Evolutionary conservation across 2,888 invertebrate species (phyloP).

Genomic region (Synanthedon formicaeformis): DNA sequence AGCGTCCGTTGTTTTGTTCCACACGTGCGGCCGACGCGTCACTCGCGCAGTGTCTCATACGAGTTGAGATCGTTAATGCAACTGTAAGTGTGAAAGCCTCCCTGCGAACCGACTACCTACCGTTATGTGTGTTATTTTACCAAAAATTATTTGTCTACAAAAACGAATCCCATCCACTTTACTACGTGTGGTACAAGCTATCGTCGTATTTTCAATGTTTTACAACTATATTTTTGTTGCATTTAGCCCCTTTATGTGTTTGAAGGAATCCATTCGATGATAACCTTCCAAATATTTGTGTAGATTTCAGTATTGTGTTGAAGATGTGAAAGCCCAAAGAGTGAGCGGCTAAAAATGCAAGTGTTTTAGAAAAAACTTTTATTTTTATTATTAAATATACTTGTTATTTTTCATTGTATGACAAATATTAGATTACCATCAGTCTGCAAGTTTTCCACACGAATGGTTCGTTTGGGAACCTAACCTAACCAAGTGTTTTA

Average conservation of each 20-base stretch:
- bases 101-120: constrained; percentile 35
- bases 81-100: constrained; percentile 68
- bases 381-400: background rate
- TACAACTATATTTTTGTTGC: too few species aligned
- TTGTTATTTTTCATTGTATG: too few species aligned
- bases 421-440: too few species aligned
- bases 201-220: constrained; percentile 44
- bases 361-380: background rate
- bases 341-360: background rate
- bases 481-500: too few species aligned
- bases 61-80: constrained; percentile 66
- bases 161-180: constrained; percentile 36
- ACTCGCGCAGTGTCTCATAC: constrained; percentile 59
- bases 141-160: constrained; percentile 40
- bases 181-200: constrained; percentile 48
- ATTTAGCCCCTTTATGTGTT: background rate
- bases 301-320: too few species aligned
- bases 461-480: too few species aligned
- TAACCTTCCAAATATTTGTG: background rate
- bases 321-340: background rate
- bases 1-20: constrained; percentile 57
- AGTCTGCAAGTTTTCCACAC: too few species aligned
- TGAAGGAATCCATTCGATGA: background rate
- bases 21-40: constrained; percentile 57
- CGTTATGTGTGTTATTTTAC: constrained; percentile 53